Evolutionary conservation across 2,797 vertebrate genomes (phyloP), one percentile per base, ranked within the genome.

Genomic region (Columba guinea): DNA sequence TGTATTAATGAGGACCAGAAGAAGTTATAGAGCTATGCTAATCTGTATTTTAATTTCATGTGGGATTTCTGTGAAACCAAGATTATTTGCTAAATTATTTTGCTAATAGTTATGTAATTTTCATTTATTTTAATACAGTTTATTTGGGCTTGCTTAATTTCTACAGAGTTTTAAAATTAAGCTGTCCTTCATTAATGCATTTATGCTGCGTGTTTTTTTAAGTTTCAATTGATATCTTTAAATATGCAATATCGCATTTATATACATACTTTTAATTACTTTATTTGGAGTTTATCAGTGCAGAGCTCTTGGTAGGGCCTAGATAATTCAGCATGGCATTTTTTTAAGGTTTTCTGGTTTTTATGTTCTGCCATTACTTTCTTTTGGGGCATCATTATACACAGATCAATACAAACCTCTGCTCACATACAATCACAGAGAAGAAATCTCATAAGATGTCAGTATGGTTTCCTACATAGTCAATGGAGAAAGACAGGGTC

Each of bases 281-380:
- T 65, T 74, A 34, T 32, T 76, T 78, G 22, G 22, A 65, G 14
- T 53, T 84, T 86, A 30, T 44, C 5, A 1, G 58, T 44, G 27
- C 7, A 60, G 19, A 77, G 0, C 3, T 51, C 32, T 62, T 75
- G 13, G 7, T 13, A 77, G 14, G 4, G 2, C 13, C 62, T 87
- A 26, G 4, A 62, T 82, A 74, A 59, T 69, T 81, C 58, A 65
- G 4, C 11, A 5, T 65, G 41, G 7, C 21, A 58, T 30, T 86
- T 93, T 76, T 46, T 11, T 22, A 89, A 79, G 9, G 10, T 5
- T 82, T 76, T 76, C 35, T 90, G 32, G 0, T 56, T 86, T 77
- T 70, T 37, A 5, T 79, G 14, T 89, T 81, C 30, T 82, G 41
- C 10, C 0, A 0, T 58, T 41, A 35, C 22, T 7, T 0, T 1